Base-by-base conservation (phyloP, 2,888 invertebrate species). In the Aelia acuminata region DNA sequence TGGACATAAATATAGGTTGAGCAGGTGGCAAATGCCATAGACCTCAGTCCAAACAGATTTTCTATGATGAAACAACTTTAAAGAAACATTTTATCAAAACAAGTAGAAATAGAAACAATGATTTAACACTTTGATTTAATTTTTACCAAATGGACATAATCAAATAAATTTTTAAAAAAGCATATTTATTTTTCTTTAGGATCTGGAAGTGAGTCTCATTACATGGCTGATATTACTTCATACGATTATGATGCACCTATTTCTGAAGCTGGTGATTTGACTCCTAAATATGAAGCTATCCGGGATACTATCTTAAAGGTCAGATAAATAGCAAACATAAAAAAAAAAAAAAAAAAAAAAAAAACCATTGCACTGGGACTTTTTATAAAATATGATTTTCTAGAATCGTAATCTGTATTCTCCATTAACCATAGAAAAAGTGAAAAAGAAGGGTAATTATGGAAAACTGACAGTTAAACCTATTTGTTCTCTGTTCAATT, bases 171-270 rank as follows among this genome's bases (percentile, higher is more conserved):
- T 15, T 31, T 18, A 84, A 48, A n/a, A 26, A 35, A n/a, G n/a
- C n/a, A n/a, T n/a, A 39, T 86, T 86, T 0, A 50, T n/a, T 43
- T 20, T 87, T 70, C 20, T 84, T 31, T 84, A 88, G 90, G 90
- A 10, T 90, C 90, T 43, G 89, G 88, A 50, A 89, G 88, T 75
- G 86, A 86, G 39, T 63, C 86, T 26, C 48, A 80, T 47, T 89
- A 84, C 63, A 53, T 85, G 53, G 88, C 89, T 1, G 95, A 96
- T 91, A 94, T 96, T 84, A 97, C 97, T 4, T 97, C 96, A 5
- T 98, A 98, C 91, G 98, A 98, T 92, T 98, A 98, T 91, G 97
- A 98, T 92, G 96, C 98, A 0, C 98, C 98, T 0, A 93, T 99
- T 90, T 94, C 94, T 26, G 98, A 98, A 93, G 96, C 97, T 88